Conservation (phyloP, 2,797 vertebrate species). For the Gymnoscopelus braueri region DNA sequence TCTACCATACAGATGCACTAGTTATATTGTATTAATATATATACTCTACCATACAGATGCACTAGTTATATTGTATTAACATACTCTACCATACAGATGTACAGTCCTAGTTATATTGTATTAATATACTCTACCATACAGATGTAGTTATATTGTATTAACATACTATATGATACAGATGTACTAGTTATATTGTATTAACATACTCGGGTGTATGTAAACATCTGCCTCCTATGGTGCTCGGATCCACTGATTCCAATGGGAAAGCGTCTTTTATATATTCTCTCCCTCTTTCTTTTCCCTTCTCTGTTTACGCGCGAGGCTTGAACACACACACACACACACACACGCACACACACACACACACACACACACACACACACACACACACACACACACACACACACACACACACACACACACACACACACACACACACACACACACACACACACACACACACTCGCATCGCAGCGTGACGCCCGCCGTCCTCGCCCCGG, state of each 20-base stretch:
- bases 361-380: conserved; percentile 31
- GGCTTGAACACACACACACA: conserved; percentile 45
- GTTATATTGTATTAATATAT: no score
- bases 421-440: conserved; percentile 30
- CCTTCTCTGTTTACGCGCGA: neutral
- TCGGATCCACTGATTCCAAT: conserved; percentile 56
- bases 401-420: conserved; percentile 26
- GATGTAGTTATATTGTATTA: no score
- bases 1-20: no score
- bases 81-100: no score
- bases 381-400: conserved; percentile 29
- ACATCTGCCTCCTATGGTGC: conserved; percentile 62
- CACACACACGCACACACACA: neutral
- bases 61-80: no score
- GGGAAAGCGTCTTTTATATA: conserved; percentile 6
- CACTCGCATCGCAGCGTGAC: conserved; percentile 75
- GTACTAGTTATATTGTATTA: no score
- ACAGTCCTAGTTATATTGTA: no score
- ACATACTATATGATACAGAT: no score
- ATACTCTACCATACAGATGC: no score
- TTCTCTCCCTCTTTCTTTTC: no score
- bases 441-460: conserved; percentile 31
- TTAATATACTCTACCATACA: no score
- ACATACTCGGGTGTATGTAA: conserved; percentile 4
- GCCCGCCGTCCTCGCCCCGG: conserved; percentile 57